Percentiles rank a stretch among this genome's conserved stretches.
Evolutionary conservation across 2,888 invertebrate species (phyloP).

Genomic region (Nomada hirtipes): DNA sequence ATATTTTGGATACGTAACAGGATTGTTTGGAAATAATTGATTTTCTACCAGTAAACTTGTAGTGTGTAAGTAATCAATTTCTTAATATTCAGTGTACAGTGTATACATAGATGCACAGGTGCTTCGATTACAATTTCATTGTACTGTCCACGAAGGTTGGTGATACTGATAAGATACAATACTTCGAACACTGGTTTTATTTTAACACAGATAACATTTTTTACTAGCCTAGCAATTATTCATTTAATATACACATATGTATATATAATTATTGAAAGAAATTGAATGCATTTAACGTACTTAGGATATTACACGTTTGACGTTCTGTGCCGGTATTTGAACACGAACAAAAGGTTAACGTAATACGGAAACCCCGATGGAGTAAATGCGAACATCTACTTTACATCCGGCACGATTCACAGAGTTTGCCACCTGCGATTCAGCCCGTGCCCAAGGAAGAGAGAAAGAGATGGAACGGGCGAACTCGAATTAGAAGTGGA

Average conservation of each 20-base stretch:
- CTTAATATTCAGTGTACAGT: too few relatives aligned
- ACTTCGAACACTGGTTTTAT: too few relatives aligned
- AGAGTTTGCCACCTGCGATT: conserved; percentile 69
- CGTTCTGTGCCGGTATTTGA: background rate
- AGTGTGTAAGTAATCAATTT: background rate
- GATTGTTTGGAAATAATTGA: background rate
- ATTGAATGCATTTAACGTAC: background rate
- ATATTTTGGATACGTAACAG: background rate
- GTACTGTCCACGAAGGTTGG: too few relatives aligned
- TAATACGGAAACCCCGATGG: background rate
- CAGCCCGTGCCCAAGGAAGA: conserved; percentile 45
- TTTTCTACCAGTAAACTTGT: background rate
- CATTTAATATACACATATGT: background rate
- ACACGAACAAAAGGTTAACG: background rate
- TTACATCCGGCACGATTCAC: conserved; percentile 59
- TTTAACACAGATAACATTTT: too few relatives aligned
- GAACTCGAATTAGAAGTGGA: conserved; percentile 68
- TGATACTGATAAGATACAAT: too few relatives aligned
- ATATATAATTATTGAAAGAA: background rate
- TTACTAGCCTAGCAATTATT: background rate
- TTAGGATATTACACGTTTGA: background rate
- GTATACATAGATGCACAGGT: too few relatives aligned
- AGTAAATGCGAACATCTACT: conserved; percentile 60
- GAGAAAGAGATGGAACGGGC: conserved; percentile 46
- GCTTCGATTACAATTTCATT: too few relatives aligned